Percentiles rank a stretch among this genome's conserved stretches.
Conservation (phyloP, 2,797 vertebrate species). For the Spatula versicolor region DNA sequence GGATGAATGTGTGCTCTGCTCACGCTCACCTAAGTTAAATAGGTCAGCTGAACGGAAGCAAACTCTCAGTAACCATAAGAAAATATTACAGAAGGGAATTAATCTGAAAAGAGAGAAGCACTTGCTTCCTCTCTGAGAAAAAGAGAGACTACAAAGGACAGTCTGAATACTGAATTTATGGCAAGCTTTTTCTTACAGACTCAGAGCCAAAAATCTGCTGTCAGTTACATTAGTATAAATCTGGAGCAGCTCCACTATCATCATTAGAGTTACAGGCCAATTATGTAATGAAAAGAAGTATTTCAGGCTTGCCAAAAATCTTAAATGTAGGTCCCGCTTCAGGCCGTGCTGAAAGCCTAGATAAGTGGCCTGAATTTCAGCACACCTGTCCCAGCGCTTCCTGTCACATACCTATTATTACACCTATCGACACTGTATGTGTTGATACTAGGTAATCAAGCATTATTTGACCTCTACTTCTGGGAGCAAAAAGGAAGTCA, state of each 20-base stretch:
- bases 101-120: slow-evolving; percentile 11
- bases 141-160: slow-evolving; percentile 46
- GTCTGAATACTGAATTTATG: slow-evolving; percentile 49
- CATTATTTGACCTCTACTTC: slow-evolving; percentile 36
- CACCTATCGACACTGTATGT: background rate
- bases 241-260: slow-evolving; percentile 68
- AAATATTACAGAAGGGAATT: slow-evolving; percentile 31
- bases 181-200: slow-evolving; percentile 49
- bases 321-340: slow-evolving; percentile 54
- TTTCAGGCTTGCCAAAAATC: slow-evolving; percentile 63
- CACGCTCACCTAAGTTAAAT: slow-evolving; percentile 34
- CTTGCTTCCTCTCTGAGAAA: slow-evolving; percentile 12
- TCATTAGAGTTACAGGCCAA: slow-evolving; percentile 70
- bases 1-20: background rate
- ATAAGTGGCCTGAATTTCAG: slow-evolving; percentile 59
- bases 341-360: slow-evolving; percentile 4
- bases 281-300: slow-evolving; percentile 66
- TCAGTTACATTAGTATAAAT: slow-evolving; percentile 68
- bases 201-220: slow-evolving; percentile 66
- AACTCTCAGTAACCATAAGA: background rate
- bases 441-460: background rate
- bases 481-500: background rate
- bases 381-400: slow-evolving; percentile 4
- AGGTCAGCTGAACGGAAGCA: slow-evolving; percentile 36
- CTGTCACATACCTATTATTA: slow-evolving; percentile 16